phyloP scores from a whole-genome alignment of 2,888 invertebrate species.

The Drosophila multiciliata region DNA sequence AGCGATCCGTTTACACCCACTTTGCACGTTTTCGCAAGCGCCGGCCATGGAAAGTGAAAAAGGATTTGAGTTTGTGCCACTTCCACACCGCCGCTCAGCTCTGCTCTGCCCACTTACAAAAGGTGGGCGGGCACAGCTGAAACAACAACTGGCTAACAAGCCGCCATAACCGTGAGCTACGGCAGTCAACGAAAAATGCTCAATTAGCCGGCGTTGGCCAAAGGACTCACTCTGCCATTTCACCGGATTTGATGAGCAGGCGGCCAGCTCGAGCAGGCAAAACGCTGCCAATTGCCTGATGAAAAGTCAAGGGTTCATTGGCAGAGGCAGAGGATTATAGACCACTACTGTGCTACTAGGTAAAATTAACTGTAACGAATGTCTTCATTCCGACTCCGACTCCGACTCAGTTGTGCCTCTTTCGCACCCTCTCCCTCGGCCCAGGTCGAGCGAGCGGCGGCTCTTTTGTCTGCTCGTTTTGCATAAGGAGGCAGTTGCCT shows the following conservation, averaged over 20 bases:
- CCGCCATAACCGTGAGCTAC: conserved; percentile 65
- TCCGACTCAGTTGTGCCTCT: background rate
- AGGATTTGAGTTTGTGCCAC: conserved; percentile 65
- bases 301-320: conserved; percentile 77
- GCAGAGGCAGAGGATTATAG: conserved; percentile 50
- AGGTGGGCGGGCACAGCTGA: conserved; percentile 32
- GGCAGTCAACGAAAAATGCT: conserved; percentile 73
- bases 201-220: conserved; percentile 62
- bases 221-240: conserved; percentile 56
- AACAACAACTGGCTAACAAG: conserved; percentile 59
- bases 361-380: conserved; percentile 60
- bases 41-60: conserved; percentile 64
- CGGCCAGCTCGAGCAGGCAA: conserved; percentile 18
- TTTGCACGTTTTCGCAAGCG: conserved; percentile 78
- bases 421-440: conserved; percentile 6
- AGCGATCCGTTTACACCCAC: conserved; percentile 82
- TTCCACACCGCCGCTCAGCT: background rate
- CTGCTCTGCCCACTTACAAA: conserved; percentile 6
- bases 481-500: conserved; percentile 63
- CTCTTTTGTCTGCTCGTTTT: conserved; percentile 57
- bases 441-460: conserved; percentile 12
- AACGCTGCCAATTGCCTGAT: conserved; percentile 78
- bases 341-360: conserved; percentile 35
- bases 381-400: conserved; percentile 61
- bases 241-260: conserved; percentile 41